Evolutionary conservation across 2,113 vertebrate species (phyloP), one percentile per base, ranked within the genome.

Genomic region (Colius striatus): DNA sequence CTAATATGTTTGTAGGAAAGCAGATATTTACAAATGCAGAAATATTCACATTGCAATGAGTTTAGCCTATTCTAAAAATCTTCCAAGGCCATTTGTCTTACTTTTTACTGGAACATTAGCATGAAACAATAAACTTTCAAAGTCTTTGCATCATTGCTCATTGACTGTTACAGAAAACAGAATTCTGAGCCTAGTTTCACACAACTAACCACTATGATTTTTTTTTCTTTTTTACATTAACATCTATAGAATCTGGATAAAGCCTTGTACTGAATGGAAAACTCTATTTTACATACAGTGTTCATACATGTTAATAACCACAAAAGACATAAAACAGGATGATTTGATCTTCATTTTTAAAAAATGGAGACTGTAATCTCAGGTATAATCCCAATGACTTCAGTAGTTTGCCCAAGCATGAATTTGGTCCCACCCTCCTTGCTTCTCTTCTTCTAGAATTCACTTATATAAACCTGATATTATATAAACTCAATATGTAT

Each of bases 381-480:
- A 54, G 58, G 50, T 75, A 51, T 47, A 77, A 83, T n/a, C 48
- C 62, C n/a, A 54, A 27, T 34, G 45, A 82, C 50, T 90, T 54
- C 77, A n/a, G 11, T 66, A 74, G 72, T 81, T 72, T 82, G 30
- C 43, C 21, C 41, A 84, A 51, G 3, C 36, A 80, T 51, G 4
- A 78, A 72, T 94, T 19, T 58, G 80, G 62, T 79, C 70, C 62
- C 73, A 92, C 61, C 50, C 45, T 86, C 45, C 38, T 57, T 53
- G 18, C 16, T 83, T 74, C n/a, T 58, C 41, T 57, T n/a, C 23
- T 63, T 74, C 84, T 58, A 81, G 23, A 78, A 96, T 82, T 90
- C 75, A 66, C 66, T 95, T 90, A 90, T 84, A 92, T 77, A 94
- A 94, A 87, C 25, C 77, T 45, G 54, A 22, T 30, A 90, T 92